phyloP scores from a whole-genome alignment of 2,888 invertebrate species.

The Tuberolachnus salignus region DNA sequence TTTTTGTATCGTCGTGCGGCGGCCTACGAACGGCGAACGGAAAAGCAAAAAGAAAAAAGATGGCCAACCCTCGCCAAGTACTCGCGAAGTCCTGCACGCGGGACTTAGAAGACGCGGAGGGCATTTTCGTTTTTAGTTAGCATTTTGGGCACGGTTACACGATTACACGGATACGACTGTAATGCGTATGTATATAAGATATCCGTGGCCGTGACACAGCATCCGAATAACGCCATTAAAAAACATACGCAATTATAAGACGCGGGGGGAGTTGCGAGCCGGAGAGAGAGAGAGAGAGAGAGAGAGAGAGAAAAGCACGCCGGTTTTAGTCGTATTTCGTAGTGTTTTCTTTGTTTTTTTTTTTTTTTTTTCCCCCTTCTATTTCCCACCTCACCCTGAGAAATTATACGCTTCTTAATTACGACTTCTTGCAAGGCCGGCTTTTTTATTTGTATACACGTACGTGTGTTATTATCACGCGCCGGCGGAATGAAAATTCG shows the following conservation, averaged over 20 bases:
- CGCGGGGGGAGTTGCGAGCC: too few relatives aligned
- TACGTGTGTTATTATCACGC: background rate
- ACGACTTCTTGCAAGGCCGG: constrained; percentile 31
- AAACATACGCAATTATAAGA: constrained; percentile 28
- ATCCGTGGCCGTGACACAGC: constrained; percentile 14
- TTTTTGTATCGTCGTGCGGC: too few relatives aligned
- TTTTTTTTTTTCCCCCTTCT: background rate
- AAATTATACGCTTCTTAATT: constrained; percentile 46
- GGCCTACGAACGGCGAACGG: too few relatives aligned
- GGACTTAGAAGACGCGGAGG: background rate
- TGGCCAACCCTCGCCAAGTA: too few relatives aligned
- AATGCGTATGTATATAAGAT: too few relatives aligned
- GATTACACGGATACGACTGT: constrained; percentile 5
- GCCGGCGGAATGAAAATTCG: constrained; percentile 19
- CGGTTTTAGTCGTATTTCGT: too few relatives aligned
- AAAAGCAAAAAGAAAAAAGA: too few relatives aligned
- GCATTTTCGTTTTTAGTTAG: constrained; percentile 8
- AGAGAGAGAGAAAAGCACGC: too few relatives aligned
- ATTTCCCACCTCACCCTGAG: background rate
- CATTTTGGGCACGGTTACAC: constrained; percentile 45
- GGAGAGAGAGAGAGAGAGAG: background rate
- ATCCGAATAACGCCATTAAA: constrained; percentile 48
- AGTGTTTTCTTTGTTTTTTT: too few relatives aligned
- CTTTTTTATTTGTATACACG: background rate
- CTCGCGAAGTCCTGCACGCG: too few relatives aligned